phyloP scores from a whole-genome alignment of 2,797 vertebrate genomes.

The Rhinogobio ventralis region DNA sequence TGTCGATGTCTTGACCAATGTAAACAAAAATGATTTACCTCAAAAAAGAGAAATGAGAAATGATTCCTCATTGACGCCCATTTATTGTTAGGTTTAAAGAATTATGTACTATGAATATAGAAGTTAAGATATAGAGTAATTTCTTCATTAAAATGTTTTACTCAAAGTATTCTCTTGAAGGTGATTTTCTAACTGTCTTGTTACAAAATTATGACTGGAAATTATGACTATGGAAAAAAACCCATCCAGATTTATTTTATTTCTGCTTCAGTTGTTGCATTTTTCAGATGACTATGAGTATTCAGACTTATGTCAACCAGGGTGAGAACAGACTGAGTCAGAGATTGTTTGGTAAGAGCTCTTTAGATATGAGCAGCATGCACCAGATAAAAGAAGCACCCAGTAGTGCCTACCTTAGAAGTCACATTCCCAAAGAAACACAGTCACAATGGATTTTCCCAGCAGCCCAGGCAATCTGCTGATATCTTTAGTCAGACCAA shows the following conservation, averaged over 20 bases:
- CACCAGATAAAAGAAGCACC: slow-evolving; percentile 39
- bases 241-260: not conserved
- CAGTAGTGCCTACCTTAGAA: slow-evolving; percentile 57
- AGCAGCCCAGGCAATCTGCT: slow-evolving; percentile 65
- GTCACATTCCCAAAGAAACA: slow-evolving; percentile 62
- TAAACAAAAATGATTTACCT: slow-evolving; percentile 80
- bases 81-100: slow-evolving; percentile 84
- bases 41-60: slow-evolving; percentile 77
- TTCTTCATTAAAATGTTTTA: slow-evolving; percentile 79
- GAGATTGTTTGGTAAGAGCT: slow-evolving; percentile 37
- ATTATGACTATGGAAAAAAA: not conserved
- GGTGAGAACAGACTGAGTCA: slow-evolving; percentile 42
- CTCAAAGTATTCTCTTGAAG: slow-evolving; percentile 18
- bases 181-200: not conserved
- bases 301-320: slow-evolving; percentile 2
- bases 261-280: not conserved
- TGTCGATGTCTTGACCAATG: slow-evolving; percentile 77
- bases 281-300: slow-evolving; percentile 25
- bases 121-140: slow-evolving; percentile 79
- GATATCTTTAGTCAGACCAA: slow-evolving; percentile 65
- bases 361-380: slow-evolving; percentile 18
- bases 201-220: not conserved
- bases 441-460: slow-evolving; percentile 68
- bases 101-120: slow-evolving; percentile 87
- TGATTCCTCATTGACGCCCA: slow-evolving; percentile 82